phyloP scores from a whole-genome alignment of 2,888 invertebrate genomes.

The Andrena dorsata region DNA sequence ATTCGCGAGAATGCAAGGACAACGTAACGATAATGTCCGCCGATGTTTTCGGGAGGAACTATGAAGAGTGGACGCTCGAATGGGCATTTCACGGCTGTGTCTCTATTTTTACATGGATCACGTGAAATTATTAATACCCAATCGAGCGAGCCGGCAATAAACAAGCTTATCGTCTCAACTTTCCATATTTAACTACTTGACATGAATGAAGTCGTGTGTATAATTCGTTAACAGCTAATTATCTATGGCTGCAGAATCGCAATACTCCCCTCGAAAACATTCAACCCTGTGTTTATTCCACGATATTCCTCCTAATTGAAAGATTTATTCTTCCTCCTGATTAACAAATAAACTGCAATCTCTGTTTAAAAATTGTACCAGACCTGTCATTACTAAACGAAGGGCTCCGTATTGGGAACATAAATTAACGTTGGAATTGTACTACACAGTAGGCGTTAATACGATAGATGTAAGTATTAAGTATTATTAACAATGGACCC shows the following conservation, averaged over 20 bases:
- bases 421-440: not conserved
- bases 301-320: not conserved
- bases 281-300: not conserved
- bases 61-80: conserved; percentile 1
- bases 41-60: conserved; percentile 3
- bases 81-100: conserved; percentile 1
- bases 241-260: not conserved
- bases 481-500: conserved; percentile 24
- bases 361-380: too few relatives aligned
- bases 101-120: conserved; percentile 39
- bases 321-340: not conserved
- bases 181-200: conserved; percentile 32
- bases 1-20: conserved; percentile 40
- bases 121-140: conserved; percentile 58
- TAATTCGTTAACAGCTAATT: not conserved
- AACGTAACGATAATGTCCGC: not conserved
- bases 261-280: not conserved
- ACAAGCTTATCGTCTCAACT: conserved; percentile 55
- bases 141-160: conserved; percentile 43
- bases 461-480: not conserved
- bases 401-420: too few relatives aligned
- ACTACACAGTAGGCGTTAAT: not conserved
- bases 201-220: conserved; percentile 16
- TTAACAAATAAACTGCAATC: not conserved
- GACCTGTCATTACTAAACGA: not conserved